phyloP scores from a whole-genome alignment of 2,888 invertebrate species.

The Cephus rjabovi region DNA sequence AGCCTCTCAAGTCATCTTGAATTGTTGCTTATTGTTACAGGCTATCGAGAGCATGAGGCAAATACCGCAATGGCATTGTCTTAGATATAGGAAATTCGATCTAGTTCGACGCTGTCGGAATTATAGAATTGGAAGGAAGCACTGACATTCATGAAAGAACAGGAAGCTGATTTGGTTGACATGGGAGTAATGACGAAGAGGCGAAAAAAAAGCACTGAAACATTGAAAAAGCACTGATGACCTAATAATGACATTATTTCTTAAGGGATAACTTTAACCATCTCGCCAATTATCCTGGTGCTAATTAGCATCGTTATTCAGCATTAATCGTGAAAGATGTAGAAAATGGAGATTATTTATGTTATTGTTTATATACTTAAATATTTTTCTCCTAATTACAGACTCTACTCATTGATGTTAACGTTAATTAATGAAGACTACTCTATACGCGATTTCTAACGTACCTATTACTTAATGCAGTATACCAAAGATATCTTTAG shows the following conservation, averaged over 20 bases:
- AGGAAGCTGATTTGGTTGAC: background rate
- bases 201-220: background rate
- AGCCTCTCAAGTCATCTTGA: background rate
- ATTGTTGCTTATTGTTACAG: slow-evolving; percentile 63
- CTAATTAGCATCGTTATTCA: background rate
- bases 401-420: background rate
- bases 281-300: background rate
- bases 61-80: slow-evolving; percentile 87
- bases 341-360: background rate
- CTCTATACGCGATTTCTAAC: background rate
- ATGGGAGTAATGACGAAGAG: background rate
- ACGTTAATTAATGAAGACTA: background rate
- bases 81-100: slow-evolving; percentile 84
- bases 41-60: slow-evolving; percentile 80
- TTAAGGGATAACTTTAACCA: background rate
- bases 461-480: background rate
- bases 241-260: background rate
- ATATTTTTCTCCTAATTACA: background rate
- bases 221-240: background rate
- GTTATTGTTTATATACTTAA: background rate
- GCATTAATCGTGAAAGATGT: background rate
- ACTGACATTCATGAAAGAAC: slow-evolving; percentile 60
- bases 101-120: slow-evolving; percentile 82
- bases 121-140: slow-evolving; percentile 73
- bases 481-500: slow-evolving; percentile 3